Conservation (phyloP, 2,113 vertebrate genomes). For the Laticauda laticaudata region DNA sequence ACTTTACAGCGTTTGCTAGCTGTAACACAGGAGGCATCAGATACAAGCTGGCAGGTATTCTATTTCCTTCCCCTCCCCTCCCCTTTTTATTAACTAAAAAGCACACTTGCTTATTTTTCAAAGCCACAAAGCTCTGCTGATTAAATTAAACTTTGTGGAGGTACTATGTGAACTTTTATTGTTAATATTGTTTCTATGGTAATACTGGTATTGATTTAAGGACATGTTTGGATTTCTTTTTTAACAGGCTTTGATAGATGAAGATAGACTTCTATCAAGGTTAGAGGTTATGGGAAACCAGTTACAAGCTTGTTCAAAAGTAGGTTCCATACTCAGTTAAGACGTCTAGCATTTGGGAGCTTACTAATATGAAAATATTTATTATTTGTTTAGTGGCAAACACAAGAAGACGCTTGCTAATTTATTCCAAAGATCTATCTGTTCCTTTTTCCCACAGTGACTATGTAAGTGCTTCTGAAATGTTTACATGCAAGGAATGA, state of each 20-base stretch:
- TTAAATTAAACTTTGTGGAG: neutral
- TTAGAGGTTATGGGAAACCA: slow-evolving; percentile 99
- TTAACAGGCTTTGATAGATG: slow-evolving; percentile 95
- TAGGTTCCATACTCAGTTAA: slow-evolving; percentile 55
- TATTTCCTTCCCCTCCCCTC: neutral
- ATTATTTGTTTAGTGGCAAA: neutral
- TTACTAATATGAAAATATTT: neutral
- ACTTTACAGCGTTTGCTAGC: slow-evolving; percentile 92
- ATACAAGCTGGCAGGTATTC: slow-evolving; percentile 98
- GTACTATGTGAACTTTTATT: slow-evolving; percentile 3
- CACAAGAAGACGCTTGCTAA: neutral
- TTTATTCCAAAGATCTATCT: neutral
- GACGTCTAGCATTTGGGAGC: neutral
- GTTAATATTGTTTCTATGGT: slow-evolving; percentile 23
- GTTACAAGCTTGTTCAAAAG: slow-evolving; percentile 95
- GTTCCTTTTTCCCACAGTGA: neutral
- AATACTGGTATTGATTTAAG: slow-evolving; percentile 35
- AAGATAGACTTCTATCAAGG: slow-evolving; percentile 95
- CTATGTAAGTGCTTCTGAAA: neutral
- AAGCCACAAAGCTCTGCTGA: neutral
- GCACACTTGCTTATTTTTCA: neutral
- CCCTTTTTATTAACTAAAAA: neutral
- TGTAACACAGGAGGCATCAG: slow-evolving; percentile 96
- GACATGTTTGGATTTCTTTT: slow-evolving; percentile 42
- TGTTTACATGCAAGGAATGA: neutral